phyloP scores from a whole-genome alignment of 1,140 invertebrate genomes.

The Sarcophaga peregrina region DNA sequence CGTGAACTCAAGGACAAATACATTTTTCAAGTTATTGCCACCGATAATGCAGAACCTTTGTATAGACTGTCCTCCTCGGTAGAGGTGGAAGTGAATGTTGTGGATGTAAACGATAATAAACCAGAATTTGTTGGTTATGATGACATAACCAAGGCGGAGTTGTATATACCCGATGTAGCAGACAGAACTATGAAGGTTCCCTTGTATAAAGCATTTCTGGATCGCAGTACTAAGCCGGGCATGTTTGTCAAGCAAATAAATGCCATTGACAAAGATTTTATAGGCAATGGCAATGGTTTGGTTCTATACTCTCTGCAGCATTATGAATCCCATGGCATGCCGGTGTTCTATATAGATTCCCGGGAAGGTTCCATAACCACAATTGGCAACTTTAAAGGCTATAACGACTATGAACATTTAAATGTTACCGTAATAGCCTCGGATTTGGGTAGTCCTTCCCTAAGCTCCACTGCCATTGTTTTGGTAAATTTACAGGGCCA shows the following conservation, averaged over 20 bases:
- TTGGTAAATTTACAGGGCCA: conserved; percentile 72
- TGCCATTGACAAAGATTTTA: conserved; percentile 87
- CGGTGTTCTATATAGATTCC: conserved; percentile 81
- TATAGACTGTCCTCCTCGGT: conserved; percentile 76
- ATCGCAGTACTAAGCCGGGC: conserved; percentile 77
- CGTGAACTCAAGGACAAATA: conserved; percentile 80
- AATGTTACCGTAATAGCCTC: conserved; percentile 85
- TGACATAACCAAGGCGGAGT: conserved; percentile 67
- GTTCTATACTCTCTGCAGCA: conserved; percentile 77
- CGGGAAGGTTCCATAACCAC: conserved; percentile 84
- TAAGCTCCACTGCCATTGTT: conserved; percentile 81
- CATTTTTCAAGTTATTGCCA: conserved; percentile 79
- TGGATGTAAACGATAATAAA: conserved; percentile 84
- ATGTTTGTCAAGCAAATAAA: conserved; percentile 77
- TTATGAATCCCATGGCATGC: conserved; percentile 69
- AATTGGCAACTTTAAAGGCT: conserved; percentile 72
- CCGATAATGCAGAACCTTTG: conserved; percentile 75
- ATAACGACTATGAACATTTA: conserved; percentile 70
- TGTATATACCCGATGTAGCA: conserved; percentile 54
- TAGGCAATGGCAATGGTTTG: conserved; percentile 85
- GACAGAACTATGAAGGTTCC: conserved; percentile 67
- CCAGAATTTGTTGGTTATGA: conserved; percentile 80
- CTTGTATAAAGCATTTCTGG: conserved; percentile 76
- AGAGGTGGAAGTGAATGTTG: conserved; percentile 81
- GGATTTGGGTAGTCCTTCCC: conserved; percentile 83